A percentile compares a stretch with the other conserved stretches of the same genome.
Evolutionary conservation across 2,113 vertebrate genomes (phyloP).

Genomic region (Corvus hawaiiensis): DNA sequence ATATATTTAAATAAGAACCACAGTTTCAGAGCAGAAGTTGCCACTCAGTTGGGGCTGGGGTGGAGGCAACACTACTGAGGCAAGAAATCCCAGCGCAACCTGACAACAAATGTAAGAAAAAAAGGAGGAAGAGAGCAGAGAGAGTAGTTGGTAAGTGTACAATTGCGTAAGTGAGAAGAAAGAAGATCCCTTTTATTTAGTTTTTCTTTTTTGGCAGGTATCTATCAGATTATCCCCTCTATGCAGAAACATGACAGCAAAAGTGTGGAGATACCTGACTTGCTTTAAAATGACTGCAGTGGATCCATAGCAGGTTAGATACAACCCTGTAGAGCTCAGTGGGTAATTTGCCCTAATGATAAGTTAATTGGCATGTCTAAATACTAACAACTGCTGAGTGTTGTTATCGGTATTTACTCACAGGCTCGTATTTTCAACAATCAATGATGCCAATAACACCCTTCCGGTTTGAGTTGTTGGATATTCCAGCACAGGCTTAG

Average conservation of each 20-base stretch:
- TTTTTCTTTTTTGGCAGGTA: neutral
- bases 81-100: neutral
- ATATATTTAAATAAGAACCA: neutral
- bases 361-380: neutral
- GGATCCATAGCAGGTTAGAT: neutral
- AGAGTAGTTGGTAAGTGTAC: neutral
- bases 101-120: neutral
- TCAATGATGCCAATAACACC: neutral
- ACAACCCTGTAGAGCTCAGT: neutral
- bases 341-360: neutral
- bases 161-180: neutral
- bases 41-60: neutral
- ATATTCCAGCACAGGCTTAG: neutral
- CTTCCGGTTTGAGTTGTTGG: neutral
- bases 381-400: neutral
- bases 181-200: neutral
- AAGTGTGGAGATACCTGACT: neutral
- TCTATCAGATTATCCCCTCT: neutral
- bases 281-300: neutral
- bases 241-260: neutral
- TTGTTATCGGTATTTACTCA: neutral
- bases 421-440: fast-evolving
- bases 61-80: neutral
- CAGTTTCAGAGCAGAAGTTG: neutral
- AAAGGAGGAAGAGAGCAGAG: neutral